These are phyloP conservation scores for Tenualosa thibaudeaui DNA, from an alignment of 2,797 vertebrate species.

Conservation along the genomic window DNA sequence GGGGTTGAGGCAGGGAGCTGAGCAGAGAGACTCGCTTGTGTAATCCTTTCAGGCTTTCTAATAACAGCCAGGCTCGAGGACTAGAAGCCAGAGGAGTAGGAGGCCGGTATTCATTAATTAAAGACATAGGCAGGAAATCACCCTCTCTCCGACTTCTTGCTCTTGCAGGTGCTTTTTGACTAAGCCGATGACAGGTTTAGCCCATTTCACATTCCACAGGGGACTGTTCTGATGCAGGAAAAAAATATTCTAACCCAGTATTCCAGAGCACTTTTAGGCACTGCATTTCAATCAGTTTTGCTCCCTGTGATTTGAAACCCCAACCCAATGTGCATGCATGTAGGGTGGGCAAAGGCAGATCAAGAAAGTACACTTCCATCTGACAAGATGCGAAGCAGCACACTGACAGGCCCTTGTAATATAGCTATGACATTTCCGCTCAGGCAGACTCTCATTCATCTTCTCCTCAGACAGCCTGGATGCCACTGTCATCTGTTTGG, in stretches of 20 bases:
- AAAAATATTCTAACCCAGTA: neutral
- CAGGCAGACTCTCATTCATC: neutral
- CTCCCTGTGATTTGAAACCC: neutral
- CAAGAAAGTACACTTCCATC: neutral
- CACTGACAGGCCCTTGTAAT: neutral
- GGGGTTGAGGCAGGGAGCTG: neutral
- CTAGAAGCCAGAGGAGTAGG: neutral
- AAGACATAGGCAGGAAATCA: neutral
- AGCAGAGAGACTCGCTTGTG: neutral
- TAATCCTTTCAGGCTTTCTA: neutral
- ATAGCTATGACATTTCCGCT: neutral
- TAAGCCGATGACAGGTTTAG: neutral
- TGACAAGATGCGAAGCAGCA: neutral
- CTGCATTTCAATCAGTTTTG: slow-evolving; percentile 20
- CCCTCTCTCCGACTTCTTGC: neutral
- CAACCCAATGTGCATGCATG: neutral
- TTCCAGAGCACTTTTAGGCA: neutral
- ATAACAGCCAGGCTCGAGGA: neutral
- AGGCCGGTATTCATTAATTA: neutral
- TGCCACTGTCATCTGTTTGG: neutral
- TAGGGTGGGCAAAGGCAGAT: neutral
- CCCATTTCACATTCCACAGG: neutral
- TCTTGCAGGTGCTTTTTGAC: neutral
- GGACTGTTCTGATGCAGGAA: neutral
- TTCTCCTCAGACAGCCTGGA: neutral